These are phyloP conservation scores for Polyploca ridens DNA, from an alignment of 2,888 invertebrate species.

Conservation along the genomic window DNA sequence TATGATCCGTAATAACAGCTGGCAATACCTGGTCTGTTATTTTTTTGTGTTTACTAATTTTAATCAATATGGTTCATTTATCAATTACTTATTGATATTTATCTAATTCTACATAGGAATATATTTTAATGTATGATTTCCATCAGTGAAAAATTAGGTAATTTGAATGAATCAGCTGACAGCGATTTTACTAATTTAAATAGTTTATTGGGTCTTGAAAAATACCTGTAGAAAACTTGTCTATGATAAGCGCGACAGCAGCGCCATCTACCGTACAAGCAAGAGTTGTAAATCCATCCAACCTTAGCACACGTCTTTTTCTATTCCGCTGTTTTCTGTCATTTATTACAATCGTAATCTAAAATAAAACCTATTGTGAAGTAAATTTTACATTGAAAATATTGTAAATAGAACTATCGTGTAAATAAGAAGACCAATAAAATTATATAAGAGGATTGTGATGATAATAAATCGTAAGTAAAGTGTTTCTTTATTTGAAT, in stretches of 20 bases:
- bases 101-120: too few species aligned
- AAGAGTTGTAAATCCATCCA: conserved; percentile 53
- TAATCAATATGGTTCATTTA: too few species aligned
- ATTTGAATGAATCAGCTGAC: too few species aligned
- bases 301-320: conserved; percentile 72
- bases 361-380: conserved; percentile 52
- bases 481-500: conserved; percentile 44
- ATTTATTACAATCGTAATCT: conserved; percentile 64
- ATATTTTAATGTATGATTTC: too few species aligned
- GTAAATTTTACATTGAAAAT: conserved; percentile 50
- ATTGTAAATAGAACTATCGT: conserved; percentile 55
- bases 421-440: conserved; percentile 45
- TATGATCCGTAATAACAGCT: too few species aligned
- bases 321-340: conserved; percentile 77
- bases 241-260: conserved; percentile 51
- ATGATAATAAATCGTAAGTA: conserved; percentile 63
- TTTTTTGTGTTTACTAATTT: too few species aligned
- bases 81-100: too few species aligned
- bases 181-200: conserved; percentile 10
- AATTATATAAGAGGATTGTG: conserved; percentile 41
- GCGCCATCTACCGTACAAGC: conserved; percentile 67
- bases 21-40: too few species aligned
- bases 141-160: too few species aligned
- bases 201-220: conserved; percentile 54
- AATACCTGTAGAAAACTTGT: conserved; percentile 44